phyloP scores from a whole-genome alignment of 2,888 invertebrate genomes.

The Thera britannica region DNA sequence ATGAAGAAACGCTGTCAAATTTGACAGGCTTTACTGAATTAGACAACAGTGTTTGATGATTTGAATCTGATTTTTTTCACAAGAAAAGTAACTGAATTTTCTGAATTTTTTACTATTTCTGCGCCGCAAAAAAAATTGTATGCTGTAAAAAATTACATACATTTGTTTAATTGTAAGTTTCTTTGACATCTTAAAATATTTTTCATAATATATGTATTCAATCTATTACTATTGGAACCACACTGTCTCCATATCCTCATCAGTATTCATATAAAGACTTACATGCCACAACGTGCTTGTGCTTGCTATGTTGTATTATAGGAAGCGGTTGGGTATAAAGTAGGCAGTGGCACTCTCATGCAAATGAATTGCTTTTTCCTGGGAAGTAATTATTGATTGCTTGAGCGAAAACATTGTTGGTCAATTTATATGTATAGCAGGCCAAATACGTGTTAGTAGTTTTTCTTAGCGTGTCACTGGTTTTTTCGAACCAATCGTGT shows the following conservation, averaged over 20 bases:
- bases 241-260: slow-evolving; percentile 23
- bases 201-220: background rate
- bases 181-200: too few relatives aligned
- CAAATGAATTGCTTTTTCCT: slow-evolving; percentile 2
- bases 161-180: too few relatives aligned
- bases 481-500: too few relatives aligned
- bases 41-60: too few relatives aligned
- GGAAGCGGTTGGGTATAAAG: slow-evolving; percentile 1
- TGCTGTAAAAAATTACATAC: too few relatives aligned
- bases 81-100: too few relatives aligned
- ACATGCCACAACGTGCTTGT: slow-evolving; percentile 8
- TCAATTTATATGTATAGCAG: background rate
- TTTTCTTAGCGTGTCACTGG: background rate
- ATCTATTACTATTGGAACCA: slow-evolving; percentile 24
- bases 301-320: slow-evolving; percentile 18
- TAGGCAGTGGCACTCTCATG: slow-evolving; percentile 5
- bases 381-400: slow-evolving; percentile 5
- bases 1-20: too few relatives aligned
- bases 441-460: background rate
- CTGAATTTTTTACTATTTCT: too few relatives aligned
- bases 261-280: slow-evolving; percentile 12
- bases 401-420: slow-evolving; percentile 1
- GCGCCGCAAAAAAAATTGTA: too few relatives aligned
- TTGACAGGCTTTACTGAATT: too few relatives aligned
- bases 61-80: too few relatives aligned